Percentiles rank a stretch among this genome's conserved stretches.
phyloP scores from a whole-genome alignment of 2,888 invertebrate species.

The Cheiracanthium punctorium region DNA sequence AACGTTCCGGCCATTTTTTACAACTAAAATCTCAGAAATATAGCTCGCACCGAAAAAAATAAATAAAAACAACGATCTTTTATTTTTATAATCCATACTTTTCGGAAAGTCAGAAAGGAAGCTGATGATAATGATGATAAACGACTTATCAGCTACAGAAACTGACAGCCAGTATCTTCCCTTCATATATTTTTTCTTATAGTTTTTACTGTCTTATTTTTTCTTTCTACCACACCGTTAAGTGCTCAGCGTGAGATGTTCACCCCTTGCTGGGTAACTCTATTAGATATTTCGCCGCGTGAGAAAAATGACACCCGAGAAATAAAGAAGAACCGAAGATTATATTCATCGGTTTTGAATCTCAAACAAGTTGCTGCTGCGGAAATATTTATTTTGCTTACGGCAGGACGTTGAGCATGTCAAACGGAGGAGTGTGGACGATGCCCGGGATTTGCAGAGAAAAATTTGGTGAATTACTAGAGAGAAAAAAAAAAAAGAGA shows the following conservation, averaged over 20 bases:
- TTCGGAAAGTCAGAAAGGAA: constrained; percentile 20
- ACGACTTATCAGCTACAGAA: constrained; percentile 45
- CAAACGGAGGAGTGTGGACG: no score
- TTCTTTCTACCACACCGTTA: not conserved
- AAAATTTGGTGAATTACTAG: no score
- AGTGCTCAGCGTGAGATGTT: not conserved
- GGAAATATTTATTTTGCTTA: not conserved
- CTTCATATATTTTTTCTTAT: no score
- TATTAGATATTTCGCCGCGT: not conserved
- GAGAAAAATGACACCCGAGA: not conserved
- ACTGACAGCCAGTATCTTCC: no score
- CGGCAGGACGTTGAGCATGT: no score
- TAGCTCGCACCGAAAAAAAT: not conserved
- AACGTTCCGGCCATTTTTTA: not conserved
- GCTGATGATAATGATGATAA: constrained; percentile 67
- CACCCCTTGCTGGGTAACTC: not conserved
- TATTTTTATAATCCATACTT: constrained; percentile 7
- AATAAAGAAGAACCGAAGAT: not conserved
- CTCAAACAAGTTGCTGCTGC: not conserved
- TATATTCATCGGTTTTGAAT: not conserved
- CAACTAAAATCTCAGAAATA: not conserved
- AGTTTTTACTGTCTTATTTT: not conserved
- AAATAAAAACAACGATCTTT: constrained; percentile 25
- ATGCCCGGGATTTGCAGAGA: no score
- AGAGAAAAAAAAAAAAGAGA: no score